Percentiles rank a stretch among this genome's conserved stretches.
These are phyloP conservation scores for Diuraphis noxia DNA, from an alignment of 1,140 invertebrate genomes.

Conservation along the genomic window DNA sequence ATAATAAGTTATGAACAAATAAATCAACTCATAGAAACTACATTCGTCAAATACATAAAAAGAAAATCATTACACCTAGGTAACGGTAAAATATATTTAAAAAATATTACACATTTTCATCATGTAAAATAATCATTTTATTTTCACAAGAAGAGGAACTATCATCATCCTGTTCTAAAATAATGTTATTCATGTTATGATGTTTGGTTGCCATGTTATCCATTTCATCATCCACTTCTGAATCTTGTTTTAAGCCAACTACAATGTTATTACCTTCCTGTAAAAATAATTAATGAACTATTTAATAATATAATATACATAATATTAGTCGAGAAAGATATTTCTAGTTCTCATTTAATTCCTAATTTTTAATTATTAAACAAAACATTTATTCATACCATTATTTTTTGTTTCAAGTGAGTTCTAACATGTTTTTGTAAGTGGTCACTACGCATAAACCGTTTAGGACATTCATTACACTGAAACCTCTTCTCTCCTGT, in stretches of 20 bases:
- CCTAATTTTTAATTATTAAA: not conserved
- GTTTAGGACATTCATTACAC: constrained; percentile 78
- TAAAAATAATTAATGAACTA: not conserved
- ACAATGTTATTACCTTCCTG: constrained; percentile 15
- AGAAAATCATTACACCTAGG: not conserved
- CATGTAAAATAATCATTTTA: constrained; percentile 52
- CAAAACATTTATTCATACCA: constrained; percentile 49
- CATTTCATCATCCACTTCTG: constrained; percentile 38
- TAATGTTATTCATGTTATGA: constrained; percentile 7
- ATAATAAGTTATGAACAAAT: not conserved
- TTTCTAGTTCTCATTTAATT: not conserved
- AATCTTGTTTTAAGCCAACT: constrained; percentile 13
- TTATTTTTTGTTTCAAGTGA: constrained; percentile 70
- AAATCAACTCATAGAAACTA: not conserved
- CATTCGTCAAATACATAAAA: not conserved
- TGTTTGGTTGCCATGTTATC: constrained; percentile 18
- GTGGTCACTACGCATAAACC: constrained; percentile 88
- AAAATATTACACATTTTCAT: constrained; percentile 28
- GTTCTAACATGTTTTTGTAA: constrained; percentile 86
- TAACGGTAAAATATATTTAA: not conserved
- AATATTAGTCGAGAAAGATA: not conserved
- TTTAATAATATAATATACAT: not conserved
- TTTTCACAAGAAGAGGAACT: constrained; percentile 51
- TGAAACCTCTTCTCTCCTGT: constrained; percentile 88
- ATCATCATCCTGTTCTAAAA: constrained; percentile 39